Evolutionary conservation across 2,888 invertebrate genomes (phyloP).

Genomic region (Amphipoea lucens): DNA sequence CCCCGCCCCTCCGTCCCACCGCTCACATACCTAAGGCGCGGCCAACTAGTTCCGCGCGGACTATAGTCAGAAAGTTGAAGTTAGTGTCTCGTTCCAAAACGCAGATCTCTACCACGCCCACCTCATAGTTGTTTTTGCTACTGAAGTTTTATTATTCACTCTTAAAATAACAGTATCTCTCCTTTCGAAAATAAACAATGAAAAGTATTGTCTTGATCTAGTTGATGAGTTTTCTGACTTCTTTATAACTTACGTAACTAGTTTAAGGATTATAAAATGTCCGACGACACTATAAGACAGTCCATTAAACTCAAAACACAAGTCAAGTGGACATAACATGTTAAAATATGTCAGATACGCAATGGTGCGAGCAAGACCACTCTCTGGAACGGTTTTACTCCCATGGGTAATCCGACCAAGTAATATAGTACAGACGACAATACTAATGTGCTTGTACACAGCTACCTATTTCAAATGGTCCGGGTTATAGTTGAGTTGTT

Average conservation of each 20-base stretch:
- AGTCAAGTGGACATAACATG: slow-evolving; percentile 72
- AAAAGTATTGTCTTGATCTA: background rate
- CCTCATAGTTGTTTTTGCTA: too few relatives aligned
- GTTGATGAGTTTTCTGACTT: background rate
- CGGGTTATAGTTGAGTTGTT: slow-evolving; percentile 24
- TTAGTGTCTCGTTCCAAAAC: too few relatives aligned
- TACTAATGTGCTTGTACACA: background rate
- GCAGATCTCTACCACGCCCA: too few relatives aligned
- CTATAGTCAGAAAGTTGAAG: too few relatives aligned
- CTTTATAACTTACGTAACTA: background rate
- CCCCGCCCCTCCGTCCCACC: too few relatives aligned
- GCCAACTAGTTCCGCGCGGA: too few relatives aligned
- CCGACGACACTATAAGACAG: slow-evolving; percentile 43
- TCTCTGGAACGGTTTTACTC: slow-evolving; percentile 75
- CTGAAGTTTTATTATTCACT: too few relatives aligned
- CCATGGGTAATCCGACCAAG: slow-evolving; percentile 63
- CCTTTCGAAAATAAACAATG: background rate
- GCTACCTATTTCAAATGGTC: slow-evolving; percentile 13
- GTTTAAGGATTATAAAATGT: background rate
- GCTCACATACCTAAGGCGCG: too few relatives aligned
- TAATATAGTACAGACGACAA: slow-evolving; percentile 40
- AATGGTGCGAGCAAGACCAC: slow-evolving; percentile 77
- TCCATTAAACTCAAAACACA: slow-evolving; percentile 66
- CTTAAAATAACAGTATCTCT: background rate
- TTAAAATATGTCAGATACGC: slow-evolving; percentile 77